These are phyloP conservation scores for Eilema sororculum DNA, from an alignment of 2,888 invertebrate genomes.

Conservation along the genomic window DNA sequence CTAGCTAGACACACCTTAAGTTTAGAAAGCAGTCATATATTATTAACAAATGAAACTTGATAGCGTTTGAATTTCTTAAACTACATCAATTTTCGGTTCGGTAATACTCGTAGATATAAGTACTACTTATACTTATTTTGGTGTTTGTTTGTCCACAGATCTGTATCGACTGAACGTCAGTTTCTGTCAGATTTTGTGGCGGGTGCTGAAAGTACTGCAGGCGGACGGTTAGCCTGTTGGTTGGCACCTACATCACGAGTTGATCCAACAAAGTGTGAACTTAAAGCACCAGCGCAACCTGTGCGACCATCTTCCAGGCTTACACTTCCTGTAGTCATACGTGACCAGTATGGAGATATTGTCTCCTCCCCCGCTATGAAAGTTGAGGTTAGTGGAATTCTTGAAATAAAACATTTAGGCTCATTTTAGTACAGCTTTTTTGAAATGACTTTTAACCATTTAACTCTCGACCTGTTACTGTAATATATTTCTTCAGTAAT, in stretches of 20 bases:
- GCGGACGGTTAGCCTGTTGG: conserved; percentile 97
- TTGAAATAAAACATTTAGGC: no score
- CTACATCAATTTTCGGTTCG: no score
- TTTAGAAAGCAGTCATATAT: not conserved
- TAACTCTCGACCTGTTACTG: no score
- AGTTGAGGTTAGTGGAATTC: conserved; percentile 85
- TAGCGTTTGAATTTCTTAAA: not conserved
- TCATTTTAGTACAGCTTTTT: no score
- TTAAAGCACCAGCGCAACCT: conserved; percentile 90
- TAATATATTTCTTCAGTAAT: no score
- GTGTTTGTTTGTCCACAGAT: conserved; percentile 83
- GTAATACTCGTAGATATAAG: no score
- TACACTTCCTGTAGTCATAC: conserved; percentile 90
- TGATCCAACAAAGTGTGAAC: conserved; percentile 95
- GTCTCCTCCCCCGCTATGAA: conserved; percentile 95
- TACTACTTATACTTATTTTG: not conserved
- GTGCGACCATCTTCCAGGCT: conserved; percentile 88
- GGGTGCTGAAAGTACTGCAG: conserved; percentile 94
- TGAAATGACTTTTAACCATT: no score
- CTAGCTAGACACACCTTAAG: not conserved
- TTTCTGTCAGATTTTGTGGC: conserved; percentile 97
- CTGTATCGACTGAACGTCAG: conserved; percentile 95
- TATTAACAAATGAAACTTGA: not conserved
- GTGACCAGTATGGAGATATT: conserved; percentile 96
- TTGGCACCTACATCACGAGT: conserved; percentile 96